Conservation (phyloP, 2,888 invertebrate species). For the Lutraria lutraria region DNA sequence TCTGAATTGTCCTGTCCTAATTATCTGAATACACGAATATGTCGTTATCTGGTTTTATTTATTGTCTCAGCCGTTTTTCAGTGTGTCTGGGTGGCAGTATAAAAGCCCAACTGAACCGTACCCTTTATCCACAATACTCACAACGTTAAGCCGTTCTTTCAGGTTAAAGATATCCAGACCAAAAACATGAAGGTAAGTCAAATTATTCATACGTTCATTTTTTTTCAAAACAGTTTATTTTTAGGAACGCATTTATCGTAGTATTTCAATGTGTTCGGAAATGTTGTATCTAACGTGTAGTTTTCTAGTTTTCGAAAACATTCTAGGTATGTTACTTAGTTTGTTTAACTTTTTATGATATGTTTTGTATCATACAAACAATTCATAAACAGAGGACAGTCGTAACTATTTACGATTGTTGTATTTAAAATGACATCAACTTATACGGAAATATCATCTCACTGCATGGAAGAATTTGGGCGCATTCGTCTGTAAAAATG, state of each 20-base stretch:
- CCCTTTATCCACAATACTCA: neutral
- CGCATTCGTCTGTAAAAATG: too few species aligned
- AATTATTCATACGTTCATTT: neutral
- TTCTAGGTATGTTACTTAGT: too few species aligned
- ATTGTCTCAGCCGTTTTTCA: neutral
- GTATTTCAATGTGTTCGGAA: too few species aligned
- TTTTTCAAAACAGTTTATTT: neutral
- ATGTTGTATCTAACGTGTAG: too few species aligned
- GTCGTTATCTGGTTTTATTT: neutral
- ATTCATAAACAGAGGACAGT: too few species aligned
- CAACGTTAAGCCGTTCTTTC: neutral
- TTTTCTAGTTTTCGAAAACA: neutral
- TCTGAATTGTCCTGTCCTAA: constrained; percentile 4
- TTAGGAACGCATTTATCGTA: neutral
- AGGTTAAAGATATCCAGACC: neutral
- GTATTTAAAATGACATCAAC: neutral
- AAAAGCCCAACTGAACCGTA: neutral
- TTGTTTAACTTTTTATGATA: too few species aligned
- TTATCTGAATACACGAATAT: constrained; percentile 16
- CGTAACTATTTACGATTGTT: too few species aligned
- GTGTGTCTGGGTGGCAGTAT: neutral
- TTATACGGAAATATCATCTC: too few species aligned
- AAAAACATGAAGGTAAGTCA: constrained; percentile 33
- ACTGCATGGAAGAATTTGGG: too few species aligned
- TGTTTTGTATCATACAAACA: too few species aligned